A percentile compares a stretch with the other conserved stretches of the same genome.
Evolutionary conservation across 2,113 vertebrate species (phyloP).

Genomic region (Indicator maculatus): DNA sequence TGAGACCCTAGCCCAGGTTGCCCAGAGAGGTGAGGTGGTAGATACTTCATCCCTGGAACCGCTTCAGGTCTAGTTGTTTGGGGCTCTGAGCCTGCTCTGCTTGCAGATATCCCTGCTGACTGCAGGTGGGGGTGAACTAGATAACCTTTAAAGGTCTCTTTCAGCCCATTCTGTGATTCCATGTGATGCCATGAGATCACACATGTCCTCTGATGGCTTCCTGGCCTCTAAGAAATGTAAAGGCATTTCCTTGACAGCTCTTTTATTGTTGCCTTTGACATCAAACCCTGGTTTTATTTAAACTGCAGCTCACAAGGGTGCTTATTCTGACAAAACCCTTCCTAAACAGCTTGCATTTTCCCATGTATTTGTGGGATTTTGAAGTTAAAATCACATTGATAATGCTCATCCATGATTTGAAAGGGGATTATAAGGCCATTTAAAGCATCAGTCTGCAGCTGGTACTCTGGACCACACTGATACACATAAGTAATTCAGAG

Average conservation of each 20-base stretch:
- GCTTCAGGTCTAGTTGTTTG: too few species aligned
- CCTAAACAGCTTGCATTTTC: not conserved
- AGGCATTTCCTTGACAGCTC: not conserved
- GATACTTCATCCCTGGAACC: too few species aligned
- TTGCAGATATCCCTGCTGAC: too few species aligned
- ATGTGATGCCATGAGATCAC: not conserved
- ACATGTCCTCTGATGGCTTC: rapidly evolving
- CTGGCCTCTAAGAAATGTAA: not conserved
- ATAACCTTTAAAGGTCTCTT: too few species aligned
- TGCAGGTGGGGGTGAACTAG: too few species aligned
- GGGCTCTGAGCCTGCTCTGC: too few species aligned
- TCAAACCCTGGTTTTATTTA: not conserved
- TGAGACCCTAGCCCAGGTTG: too few species aligned
- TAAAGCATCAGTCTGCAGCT: not conserved
- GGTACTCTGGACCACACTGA: not conserved
- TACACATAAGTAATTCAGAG: not conserved
- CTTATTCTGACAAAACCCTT: not conserved
- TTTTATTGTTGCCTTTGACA: not conserved
- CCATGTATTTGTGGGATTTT: not conserved
- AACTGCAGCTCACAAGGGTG: not conserved
- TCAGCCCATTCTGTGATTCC: not conserved
- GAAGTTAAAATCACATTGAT: not conserved
- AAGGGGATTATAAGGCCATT: not conserved
- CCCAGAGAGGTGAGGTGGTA: too few species aligned
- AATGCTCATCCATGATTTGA: not conserved